These are phyloP conservation scores for Alloplasta piceator DNA, from an alignment of 2,888 invertebrate species.

Conservation along the genomic window DNA sequence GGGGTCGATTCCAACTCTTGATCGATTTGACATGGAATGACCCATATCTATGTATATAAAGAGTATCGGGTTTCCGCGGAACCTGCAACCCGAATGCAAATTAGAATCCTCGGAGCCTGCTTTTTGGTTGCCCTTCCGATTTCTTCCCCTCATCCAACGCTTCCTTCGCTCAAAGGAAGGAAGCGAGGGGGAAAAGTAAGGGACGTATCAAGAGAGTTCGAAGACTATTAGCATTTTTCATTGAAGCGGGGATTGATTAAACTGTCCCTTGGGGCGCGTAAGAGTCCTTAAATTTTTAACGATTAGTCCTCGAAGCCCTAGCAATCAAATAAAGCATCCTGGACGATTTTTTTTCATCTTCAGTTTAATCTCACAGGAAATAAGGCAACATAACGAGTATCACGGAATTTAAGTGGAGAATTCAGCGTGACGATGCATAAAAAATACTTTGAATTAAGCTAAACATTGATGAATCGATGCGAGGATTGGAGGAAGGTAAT, in stretches of 20 bases:
- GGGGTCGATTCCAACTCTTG: too few relatives aligned
- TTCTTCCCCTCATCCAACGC: not conserved
- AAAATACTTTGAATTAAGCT: too few relatives aligned
- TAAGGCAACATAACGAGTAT: too few relatives aligned
- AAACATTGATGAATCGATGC: too few relatives aligned
- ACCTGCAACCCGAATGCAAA: conserved; percentile 58
- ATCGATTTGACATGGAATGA: too few relatives aligned
- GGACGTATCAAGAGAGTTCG: not conserved
- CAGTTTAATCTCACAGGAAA: not conserved
- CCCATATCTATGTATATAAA: not conserved
- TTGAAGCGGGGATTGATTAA: conserved; percentile 62
- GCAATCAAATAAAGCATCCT: not conserved
- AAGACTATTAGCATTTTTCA: conserved; percentile 62
- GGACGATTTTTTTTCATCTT: not conserved
- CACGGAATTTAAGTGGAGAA: too few relatives aligned
- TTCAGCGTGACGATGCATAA: too few relatives aligned
- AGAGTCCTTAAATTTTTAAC: conserved; percentile 54
- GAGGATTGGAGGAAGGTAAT: too few relatives aligned
- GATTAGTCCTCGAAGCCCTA: conserved; percentile 40
- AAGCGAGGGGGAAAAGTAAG: conserved; percentile 2
- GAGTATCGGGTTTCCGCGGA: conserved; percentile 54
- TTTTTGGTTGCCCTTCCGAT: conserved; percentile 13
- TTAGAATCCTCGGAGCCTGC: conserved; percentile 32
- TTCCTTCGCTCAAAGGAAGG: not conserved
- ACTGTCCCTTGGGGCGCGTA: conserved; percentile 38